Base-by-base conservation (phyloP, 2,797 vertebrate genomes). In the Siniperca scherzeri region DNA sequence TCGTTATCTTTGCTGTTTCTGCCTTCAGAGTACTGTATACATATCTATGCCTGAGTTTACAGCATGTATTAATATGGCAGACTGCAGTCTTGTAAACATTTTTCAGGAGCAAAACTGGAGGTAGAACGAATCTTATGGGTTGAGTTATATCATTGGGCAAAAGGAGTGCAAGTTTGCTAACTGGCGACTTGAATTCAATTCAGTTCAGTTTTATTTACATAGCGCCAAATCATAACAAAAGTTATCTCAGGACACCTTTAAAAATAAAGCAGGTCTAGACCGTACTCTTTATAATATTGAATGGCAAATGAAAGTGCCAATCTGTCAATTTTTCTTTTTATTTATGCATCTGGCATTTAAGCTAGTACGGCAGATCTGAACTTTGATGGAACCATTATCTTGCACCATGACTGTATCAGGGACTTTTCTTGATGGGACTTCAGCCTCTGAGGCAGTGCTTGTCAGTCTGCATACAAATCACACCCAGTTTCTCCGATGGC, bases 391-490 rank as follows among this genome's bases (percentile, higher is more conserved):
- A 36, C 33, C n/a, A 65, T 76, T 25, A 62, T 21, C 36, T 59
- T 33, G 25, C 59, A 71, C 55, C 42, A 66, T 64, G 22, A 57
- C 33, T 38, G 4, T 57, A 38, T 56, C 21, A 55, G 59, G 48
- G 60, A 56, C 25, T 46, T 67, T 57, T 8, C 33, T 40, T 25
- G 13, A 48, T 60, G 3, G 22, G 70, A 22, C 21, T 25, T 55
- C 19, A 73, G 16, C 30, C 9, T 62, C 30, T 62, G 44, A 66
- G 50, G 21, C 62, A 46, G 27, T 22, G 13, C 21, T 33, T 13
- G 16, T 48, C 53, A 5, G 22, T 36, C 30, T 65, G 60, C 30
- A 46, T 64, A 19, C 59, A 72, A 65, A 65, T 65, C 59, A 44
- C 10, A 5, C 11, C 66, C 25, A 33, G 55, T 44, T n/a, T 60